Evolutionary conservation across 2,113 vertebrate species (phyloP).

Genomic region (Erythrolamprus reginae): DNA sequence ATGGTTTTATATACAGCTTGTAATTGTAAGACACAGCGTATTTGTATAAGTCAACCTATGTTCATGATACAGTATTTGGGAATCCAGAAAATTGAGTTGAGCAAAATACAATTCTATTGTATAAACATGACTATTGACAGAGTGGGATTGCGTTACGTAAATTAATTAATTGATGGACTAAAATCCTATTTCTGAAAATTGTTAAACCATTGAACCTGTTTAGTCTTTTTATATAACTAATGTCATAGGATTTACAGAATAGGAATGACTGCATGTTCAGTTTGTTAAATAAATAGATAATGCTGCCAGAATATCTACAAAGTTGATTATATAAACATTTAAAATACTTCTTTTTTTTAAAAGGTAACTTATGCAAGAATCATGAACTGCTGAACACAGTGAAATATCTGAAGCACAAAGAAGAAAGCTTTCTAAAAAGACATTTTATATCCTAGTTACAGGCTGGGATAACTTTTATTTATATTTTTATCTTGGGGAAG

Average conservation of each 20-base stretch:
- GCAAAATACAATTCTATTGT: neutral
- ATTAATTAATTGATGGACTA: neutral
- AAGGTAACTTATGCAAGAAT: conserved; percentile 47
- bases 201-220: neutral
- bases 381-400: conserved; percentile 17
- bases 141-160: neutral
- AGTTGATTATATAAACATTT: neutral
- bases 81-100: neutral
- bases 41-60: neutral
- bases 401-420: conserved; percentile 48
- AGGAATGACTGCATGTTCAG: neutral
- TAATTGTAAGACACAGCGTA: neutral
- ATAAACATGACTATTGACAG: neutral
- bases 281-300: neutral
- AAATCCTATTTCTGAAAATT: neutral
- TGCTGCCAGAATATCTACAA: neutral
- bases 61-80: neutral
- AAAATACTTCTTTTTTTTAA: conserved; percentile 43
- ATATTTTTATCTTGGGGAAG: conserved; percentile 60
- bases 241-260: neutral
- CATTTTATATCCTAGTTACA: conserved; percentile 53
- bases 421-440: conserved; percentile 40
- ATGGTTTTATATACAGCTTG: neutral
- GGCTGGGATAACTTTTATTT: conserved; percentile 64
- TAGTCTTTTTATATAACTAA: neutral